Base-by-base conservation (phyloP, 1,140 invertebrate species). In the Gryon sp. region DNA sequence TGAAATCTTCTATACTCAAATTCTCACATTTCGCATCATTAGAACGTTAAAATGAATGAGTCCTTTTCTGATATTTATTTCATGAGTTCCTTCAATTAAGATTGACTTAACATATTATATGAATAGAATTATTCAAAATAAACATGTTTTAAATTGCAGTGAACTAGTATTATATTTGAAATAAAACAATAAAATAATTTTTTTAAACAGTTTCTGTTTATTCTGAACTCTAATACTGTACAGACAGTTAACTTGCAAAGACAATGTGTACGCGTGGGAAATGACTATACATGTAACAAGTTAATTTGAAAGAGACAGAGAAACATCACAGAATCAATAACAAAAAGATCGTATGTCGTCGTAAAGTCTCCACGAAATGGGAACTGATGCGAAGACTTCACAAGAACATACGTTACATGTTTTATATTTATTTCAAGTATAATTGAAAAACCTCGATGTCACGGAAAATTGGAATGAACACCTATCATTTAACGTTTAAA, bases 191-290 rank as follows among this genome's bases (percentile, higher is more conserved):
- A 24, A 20, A 30, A 41, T 19, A 15, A 15, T 43, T 62, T 70
- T 63, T 65, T 50, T 36, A 62, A 66, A 79, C 68, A 46, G 32
- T 43, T 59, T 65, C 43, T 78, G 62, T 83, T 80, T 86, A 83
- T 86, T 82, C 78, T 75, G 76, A 80, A 86, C 80, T 81, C 80
- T 86, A 85, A 87, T 84, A 85, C 83, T 86, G 84, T 86, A 86
- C 83, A 86, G 79, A 85, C 76, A 84, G 65, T 43, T 75, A 81
- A 73, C 70, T 85, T 79, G 78, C 63, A 79, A 70, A 78, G 70
- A 83, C 48, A 79, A 72, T 62, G 63, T 81, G 70, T 80, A 82
- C 73, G 62, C 22, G 22, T 59, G 55, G 14, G 40, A 65, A 70
- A 53, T 53, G 12, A 70, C 66, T 72, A 63, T 76, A 81, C 73